phyloP scores from a whole-genome alignment of 2,888 invertebrate genomes.

The Eudasyphora cyanicolor region DNA sequence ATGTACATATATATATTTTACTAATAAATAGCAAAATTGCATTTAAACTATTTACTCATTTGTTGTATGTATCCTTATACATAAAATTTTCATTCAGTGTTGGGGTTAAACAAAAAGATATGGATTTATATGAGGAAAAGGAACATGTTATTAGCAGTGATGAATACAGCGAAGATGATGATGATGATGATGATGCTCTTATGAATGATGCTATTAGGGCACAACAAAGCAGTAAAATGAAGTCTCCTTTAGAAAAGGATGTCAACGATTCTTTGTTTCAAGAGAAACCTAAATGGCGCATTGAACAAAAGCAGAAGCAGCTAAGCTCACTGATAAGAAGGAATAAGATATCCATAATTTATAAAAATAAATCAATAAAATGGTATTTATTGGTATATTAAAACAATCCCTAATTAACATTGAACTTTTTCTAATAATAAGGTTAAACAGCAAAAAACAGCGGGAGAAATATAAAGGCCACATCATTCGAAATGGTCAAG shows the following conservation, averaged over 20 bases:
- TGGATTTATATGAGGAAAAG: slow-evolving; percentile 63
- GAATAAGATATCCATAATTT: slow-evolving; percentile 61
- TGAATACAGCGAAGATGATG: slow-evolving; percentile 65
- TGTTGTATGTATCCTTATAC: not conserved
- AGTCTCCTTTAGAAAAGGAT: not conserved
- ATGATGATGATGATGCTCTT: slow-evolving; percentile 56
- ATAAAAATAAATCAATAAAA: slow-evolving; percentile 64
- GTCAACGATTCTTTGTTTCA: not conserved
- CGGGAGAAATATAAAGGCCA: slow-evolving; percentile 43
- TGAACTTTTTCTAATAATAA: not conserved
- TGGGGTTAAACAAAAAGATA: not conserved
- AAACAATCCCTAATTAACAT: not conserved
- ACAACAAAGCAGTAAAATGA: slow-evolving; percentile 40
- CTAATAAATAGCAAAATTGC: too few species aligned
- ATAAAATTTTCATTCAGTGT: not conserved
- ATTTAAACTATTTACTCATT: too few species aligned
- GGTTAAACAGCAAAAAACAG: slow-evolving; percentile 44
- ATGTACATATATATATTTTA: too few species aligned
- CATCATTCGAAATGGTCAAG: not conserved
- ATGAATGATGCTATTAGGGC: slow-evolving; percentile 63
- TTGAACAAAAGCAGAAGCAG: slow-evolving; percentile 54
- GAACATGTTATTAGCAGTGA: slow-evolving; percentile 66
- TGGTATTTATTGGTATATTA: slow-evolving; percentile 48
- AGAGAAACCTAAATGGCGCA: slow-evolving; percentile 38
- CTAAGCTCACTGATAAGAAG: slow-evolving; percentile 54